A percentile compares a stretch with the other conserved stretches of the same genome.
phyloP scores from a whole-genome alignment of 2,797 vertebrate genomes.

The Megaceryle alcyon region DNA sequence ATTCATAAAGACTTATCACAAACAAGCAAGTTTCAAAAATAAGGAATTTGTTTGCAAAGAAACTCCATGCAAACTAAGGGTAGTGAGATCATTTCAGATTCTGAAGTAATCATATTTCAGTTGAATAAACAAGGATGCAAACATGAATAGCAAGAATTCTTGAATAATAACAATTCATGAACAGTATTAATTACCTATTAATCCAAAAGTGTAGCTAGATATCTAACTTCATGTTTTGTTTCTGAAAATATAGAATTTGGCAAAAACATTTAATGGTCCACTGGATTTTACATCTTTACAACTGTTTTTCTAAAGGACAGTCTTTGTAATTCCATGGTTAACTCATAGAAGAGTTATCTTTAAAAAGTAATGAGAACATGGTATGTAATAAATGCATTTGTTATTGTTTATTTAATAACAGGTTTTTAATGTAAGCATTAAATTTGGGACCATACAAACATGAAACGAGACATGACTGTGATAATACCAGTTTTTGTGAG shows the following conservation, averaged over 20 bases:
- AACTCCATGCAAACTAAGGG: neutral
- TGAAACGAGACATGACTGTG: neutral
- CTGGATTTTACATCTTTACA: neutral
- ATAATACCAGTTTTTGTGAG: neutral
- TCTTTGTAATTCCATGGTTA: neutral
- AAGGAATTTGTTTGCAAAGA: neutral
- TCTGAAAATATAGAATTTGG: constrained; percentile 3
- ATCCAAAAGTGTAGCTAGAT: neutral
- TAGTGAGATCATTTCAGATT: neutral
- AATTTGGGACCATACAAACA: neutral
- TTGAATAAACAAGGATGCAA: neutral
- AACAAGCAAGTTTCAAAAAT: neutral
- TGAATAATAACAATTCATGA: neutral
- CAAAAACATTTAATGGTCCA: neutral
- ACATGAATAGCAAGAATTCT: neutral
- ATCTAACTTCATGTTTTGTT: neutral
- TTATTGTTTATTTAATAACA: neutral
- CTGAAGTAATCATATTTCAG: neutral
- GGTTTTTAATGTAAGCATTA: neutral
- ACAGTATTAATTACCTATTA: neutral
- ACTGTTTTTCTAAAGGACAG: neutral
- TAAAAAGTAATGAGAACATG: neutral
- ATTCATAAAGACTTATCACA: neutral
- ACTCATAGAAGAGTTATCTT: neutral
- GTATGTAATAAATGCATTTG: neutral